A percentile compares a stretch with the other conserved stretches of the same genome.
Evolutionary conservation across 2,888 invertebrate species (phyloP).

Genomic region (Amphipoea oculea): DNA sequence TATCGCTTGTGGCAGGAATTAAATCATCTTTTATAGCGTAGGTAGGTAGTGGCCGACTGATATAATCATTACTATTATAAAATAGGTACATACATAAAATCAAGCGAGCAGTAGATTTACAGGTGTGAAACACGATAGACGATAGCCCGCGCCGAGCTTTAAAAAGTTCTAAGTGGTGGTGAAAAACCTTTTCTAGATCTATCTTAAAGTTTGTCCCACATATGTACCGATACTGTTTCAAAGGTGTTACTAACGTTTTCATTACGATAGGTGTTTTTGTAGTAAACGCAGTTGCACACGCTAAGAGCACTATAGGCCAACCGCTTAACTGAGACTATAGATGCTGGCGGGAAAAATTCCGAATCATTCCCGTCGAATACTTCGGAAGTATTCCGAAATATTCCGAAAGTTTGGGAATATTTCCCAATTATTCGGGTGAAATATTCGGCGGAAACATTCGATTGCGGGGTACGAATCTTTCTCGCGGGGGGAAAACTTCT

Average conservation of each 20-base stretch:
- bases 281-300: not conserved
- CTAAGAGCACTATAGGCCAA: not conserved
- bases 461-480: no score
- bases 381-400: no score
- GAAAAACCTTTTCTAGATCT: not conserved
- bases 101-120: constrained; percentile 3
- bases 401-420: no score
- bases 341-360: no score
- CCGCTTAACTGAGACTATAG: no score
- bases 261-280: not conserved
- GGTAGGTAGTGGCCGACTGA: constrained; percentile 6
- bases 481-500: no score
- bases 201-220: not conserved
- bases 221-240: not conserved
- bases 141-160: constrained; percentile 11
- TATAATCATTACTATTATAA: constrained; percentile 5
- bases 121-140: constrained; percentile 6
- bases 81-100: not conserved
- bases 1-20: constrained; percentile 18
- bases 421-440: no score
- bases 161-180: constrained; percentile 27
- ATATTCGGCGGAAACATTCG: no score
- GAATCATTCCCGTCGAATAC: no score
- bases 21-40: constrained; percentile 28
- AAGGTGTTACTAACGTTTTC: not conserved